Evolutionary conservation across 1,140 invertebrate genomes (phyloP).

Genomic region (Drosophila quadrilineata): DNA sequence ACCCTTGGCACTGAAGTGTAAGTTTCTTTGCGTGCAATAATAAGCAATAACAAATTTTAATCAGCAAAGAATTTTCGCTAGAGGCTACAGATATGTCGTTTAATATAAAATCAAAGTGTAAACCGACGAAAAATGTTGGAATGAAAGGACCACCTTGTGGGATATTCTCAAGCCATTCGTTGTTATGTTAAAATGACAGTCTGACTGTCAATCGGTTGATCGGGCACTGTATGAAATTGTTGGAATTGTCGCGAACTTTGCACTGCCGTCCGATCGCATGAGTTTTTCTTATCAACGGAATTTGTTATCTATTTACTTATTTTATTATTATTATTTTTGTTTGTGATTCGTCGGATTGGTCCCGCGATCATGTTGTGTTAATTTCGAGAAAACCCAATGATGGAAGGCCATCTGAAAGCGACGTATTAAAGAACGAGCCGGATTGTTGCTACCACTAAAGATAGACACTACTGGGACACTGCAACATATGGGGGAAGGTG

Average conservation of each 20-base stretch:
- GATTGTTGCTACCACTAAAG: too few relatives aligned
- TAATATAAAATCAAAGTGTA: background rate
- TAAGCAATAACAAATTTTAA: background rate
- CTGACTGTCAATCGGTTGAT: background rate
- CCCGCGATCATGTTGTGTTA: slow-evolving; percentile 33
- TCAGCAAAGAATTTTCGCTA: too few relatives aligned
- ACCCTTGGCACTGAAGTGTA: slow-evolving; percentile 31
- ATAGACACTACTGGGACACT: background rate
- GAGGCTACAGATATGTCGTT: slow-evolving; percentile 34
- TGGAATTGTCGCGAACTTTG: slow-evolving; percentile 42
- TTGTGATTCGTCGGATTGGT: too few relatives aligned
- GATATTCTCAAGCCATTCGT: background rate
- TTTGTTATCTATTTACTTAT: slow-evolving; percentile 7
- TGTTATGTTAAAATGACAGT: slow-evolving; percentile 18
- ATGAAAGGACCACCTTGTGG: too few relatives aligned
- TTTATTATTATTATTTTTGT: slow-evolving; percentile 5
- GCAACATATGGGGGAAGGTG: background rate
- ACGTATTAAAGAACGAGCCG: too few relatives aligned
- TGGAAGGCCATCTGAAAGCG: too few relatives aligned
- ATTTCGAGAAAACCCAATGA: too few relatives aligned
- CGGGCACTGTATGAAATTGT: slow-evolving; percentile 7
- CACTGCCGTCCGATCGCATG: slow-evolving; percentile 39
- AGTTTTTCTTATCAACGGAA: slow-evolving; percentile 51
- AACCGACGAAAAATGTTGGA: too few relatives aligned
- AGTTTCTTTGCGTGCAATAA: slow-evolving; percentile 11